Base-by-base conservation (phyloP, 2,113 vertebrate genomes). In the Hypomesus transpacificus region DNA sequence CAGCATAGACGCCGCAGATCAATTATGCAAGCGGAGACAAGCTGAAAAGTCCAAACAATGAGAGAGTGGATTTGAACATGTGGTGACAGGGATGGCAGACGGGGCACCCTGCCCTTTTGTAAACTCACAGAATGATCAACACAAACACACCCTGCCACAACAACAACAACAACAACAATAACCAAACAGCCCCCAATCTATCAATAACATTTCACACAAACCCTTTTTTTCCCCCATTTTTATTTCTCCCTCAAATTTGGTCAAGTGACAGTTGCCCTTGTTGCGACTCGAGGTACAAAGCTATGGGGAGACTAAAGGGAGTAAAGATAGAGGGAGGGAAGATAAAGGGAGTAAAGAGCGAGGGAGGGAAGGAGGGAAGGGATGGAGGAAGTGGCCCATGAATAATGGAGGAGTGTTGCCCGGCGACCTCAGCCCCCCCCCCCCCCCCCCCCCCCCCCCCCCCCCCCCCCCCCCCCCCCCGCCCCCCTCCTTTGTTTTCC, bases 341-440 rank as follows among this genome's bases (percentile, higher is more conserved):
- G 83, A 80, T 66, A 77, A 77, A 81, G 79, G 84, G 83, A 83
- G 78, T 83, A 79, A 75, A 79, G 81, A 77, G 84, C 74, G 66
- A 80, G 26, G 3, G 63, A 21, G 28, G 14, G 61, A 17, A 4
- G n/a, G 54, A 11, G 54, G 26, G 18, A 11, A 8, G 54, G 28
- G 4, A 28, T 5, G n/a, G n/a, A 17, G 50, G 50, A 61, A 11
- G 26, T 20, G 39, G 68, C 70, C 73, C 65, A 91, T 91, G 90
- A 92, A 92, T 92, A 90, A 92, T 91, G 89, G 90, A 91, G 89
- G 86, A 90, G 78, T 70, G 86, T 87, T 88, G 88, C 88, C 87
- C 82, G 74, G 77, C 87, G 90, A 91, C 90, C 91, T 86, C 76
- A 61, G 80, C 22, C 24, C 20, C 14, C 59, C 86, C 78, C 87